Conservation (phyloP, 2,888 invertebrate genomes). For the Epicampocera succincta region DNA sequence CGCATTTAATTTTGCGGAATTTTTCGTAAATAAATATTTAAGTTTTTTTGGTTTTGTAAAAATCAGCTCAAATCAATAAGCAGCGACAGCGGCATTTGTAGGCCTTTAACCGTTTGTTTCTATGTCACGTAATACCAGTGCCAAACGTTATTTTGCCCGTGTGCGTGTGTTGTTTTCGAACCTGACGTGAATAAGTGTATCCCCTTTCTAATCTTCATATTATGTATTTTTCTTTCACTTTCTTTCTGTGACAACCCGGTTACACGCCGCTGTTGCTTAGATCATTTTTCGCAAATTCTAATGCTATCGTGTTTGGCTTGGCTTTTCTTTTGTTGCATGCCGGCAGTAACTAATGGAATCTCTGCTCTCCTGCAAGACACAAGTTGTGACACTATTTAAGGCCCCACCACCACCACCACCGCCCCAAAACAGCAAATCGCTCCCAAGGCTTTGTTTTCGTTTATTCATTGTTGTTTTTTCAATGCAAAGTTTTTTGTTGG, state of each 20-base stretch:
- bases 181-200: slow-evolving; percentile 27
- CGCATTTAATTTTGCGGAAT: too few species aligned
- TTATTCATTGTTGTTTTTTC: not conserved
- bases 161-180: not conserved
- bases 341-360: slow-evolving; percentile 40
- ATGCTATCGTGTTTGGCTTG: slow-evolving; percentile 7
- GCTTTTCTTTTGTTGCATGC: slow-evolving; percentile 1
- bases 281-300: slow-evolving; percentile 42
- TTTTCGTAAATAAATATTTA: too few species aligned
- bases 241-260: slow-evolving; percentile 19
- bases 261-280: slow-evolving; percentile 48
- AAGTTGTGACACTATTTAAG: not conserved
- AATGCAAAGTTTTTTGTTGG: slow-evolving; percentile 12
- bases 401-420: not conserved
- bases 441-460: slow-evolving; percentile 9
- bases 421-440: not conserved
- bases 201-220: slow-evolving; percentile 17
- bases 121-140: not conserved
- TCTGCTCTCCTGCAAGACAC: not conserved
- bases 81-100: not conserved
- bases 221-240: not conserved
- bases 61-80: slow-evolving; percentile 23
- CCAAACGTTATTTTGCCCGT: too few species aligned
- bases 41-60: not conserved
- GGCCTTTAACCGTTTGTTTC: not conserved